A percentile compares a stretch with the other conserved stretches of the same genome.
phyloP scores from a whole-genome alignment of 2,797 vertebrate species.

The Morelia viridis region DNA sequence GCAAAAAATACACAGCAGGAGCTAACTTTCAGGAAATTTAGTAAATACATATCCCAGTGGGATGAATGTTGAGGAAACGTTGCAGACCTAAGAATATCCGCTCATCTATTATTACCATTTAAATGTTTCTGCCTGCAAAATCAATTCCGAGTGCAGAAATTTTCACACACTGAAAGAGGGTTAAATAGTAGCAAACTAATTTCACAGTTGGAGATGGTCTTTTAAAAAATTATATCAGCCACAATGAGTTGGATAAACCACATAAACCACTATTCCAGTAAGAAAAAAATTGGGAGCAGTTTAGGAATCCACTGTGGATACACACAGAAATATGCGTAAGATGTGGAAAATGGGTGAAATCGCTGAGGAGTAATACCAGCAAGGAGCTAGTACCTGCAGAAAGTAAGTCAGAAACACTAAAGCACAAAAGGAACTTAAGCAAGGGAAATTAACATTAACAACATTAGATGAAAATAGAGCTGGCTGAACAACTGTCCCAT shows the following conservation, averaged over 20 bases:
- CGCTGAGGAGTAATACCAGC: not conserved
- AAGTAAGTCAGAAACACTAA: not conserved
- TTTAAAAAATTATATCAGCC: not conserved
- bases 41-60: constrained; percentile 38
- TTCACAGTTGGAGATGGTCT: not conserved
- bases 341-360: not conserved
- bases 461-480: not conserved
- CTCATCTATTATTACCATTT: not conserved
- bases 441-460: not conserved
- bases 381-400: not conserved
- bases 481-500: not conserved
- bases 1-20: constrained; percentile 35
- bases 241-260: not conserved
- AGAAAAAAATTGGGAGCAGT: not conserved
- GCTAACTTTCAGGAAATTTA: constrained; percentile 13
- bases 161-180: not conserved
- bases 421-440: not conserved
- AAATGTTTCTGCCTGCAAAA: not conserved
- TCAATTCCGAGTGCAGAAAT: not conserved
- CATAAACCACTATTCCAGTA: not conserved
- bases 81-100: not conserved
- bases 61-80: not conserved
- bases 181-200: not conserved
- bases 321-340: not conserved
- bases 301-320: not conserved